Evolutionary conservation across 2,888 invertebrate species (phyloP).

Genomic region (Rhaphigaster nebulosa): DNA sequence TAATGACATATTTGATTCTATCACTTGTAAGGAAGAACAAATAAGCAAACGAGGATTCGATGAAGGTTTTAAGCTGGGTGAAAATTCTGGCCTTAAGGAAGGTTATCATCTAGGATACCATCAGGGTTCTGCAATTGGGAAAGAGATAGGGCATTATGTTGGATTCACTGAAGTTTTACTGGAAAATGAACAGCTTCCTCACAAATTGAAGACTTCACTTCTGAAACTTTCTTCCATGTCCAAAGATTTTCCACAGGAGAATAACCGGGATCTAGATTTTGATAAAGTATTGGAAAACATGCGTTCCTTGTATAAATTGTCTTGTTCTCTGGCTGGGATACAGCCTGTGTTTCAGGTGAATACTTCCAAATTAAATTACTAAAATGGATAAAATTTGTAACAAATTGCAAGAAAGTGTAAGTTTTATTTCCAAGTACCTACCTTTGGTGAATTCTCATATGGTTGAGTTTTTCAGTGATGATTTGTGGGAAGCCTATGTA

Average conservation of each 20-base stretch:
- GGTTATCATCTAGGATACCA: conserved; percentile 84
- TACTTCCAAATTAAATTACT: conserved; percentile 62
- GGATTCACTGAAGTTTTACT: conserved; percentile 73
- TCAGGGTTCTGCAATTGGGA: conserved; percentile 81
- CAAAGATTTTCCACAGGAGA: conserved; percentile 76
- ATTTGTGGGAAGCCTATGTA: conserved; percentile 76
- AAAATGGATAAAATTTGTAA: conserved; percentile 57
- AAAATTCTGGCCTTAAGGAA: conserved; percentile 74
- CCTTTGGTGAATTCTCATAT: conserved; percentile 83
- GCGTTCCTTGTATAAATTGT: conserved; percentile 78
- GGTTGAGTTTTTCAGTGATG: conserved; percentile 79
- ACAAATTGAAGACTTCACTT: conserved; percentile 73
- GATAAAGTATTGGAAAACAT: conserved; percentile 75
- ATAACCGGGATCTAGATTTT: conserved; percentile 78
- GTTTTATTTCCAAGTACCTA: conserved; percentile 74
- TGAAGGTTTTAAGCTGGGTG: conserved; percentile 78
- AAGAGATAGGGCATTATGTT: conserved; percentile 82
- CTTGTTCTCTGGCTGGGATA: conserved; percentile 73
- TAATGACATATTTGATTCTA: conserved; percentile 81
- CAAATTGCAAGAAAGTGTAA: conserved; percentile 68
- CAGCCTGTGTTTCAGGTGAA: not conserved
- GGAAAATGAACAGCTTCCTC: conserved; percentile 41
- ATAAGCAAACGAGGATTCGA: conserved; percentile 76
- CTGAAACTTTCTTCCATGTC: conserved; percentile 74
- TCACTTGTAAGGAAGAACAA: conserved; percentile 79